Percentiles rank a stretch among this genome's conserved stretches.
Conservation (phyloP, 2,888 invertebrate genomes). For the Luperina nickerlii region DNA sequence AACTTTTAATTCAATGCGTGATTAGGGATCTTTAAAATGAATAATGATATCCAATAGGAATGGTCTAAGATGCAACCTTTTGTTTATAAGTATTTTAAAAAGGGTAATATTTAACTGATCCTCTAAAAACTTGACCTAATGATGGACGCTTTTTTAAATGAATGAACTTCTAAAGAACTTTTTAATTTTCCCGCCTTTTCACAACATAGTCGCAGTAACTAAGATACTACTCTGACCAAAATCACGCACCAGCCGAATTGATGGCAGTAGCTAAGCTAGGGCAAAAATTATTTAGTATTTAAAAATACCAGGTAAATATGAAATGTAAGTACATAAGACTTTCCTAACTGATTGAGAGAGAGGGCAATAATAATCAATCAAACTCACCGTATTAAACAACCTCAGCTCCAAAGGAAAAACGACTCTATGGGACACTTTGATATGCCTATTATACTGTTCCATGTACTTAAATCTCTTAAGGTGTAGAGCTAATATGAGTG, state of each 20-base stretch:
- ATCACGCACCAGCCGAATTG: neutral
- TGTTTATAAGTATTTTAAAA: neutral
- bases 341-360: neutral
- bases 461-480: conserved; percentile 99
- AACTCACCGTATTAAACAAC: conserved; percentile 98
- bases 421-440: conserved; percentile 99
- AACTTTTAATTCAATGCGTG: neutral
- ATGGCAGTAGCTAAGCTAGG: neutral
- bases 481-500: conserved; percentile 99
- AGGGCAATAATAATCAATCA: conserved; percentile 14
- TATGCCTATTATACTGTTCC: conserved; percentile 99
- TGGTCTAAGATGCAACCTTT: neutral
- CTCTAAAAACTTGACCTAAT: neutral
- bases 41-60: neutral
- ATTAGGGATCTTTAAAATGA: neutral
- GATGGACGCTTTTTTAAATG: neutral
- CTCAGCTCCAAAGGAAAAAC: conserved; percentile 99
- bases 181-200: neutral
- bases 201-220: neutral
- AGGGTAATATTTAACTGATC: neutral
- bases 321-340: neutral
- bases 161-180: neutral
- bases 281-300: neutral
- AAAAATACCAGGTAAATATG: neutral
- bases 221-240: neutral